Evolutionary conservation across 2,888 invertebrate genomes (phyloP), one percentile per base, ranked within the genome.

Genomic region (Plebejus melissa): DNA sequence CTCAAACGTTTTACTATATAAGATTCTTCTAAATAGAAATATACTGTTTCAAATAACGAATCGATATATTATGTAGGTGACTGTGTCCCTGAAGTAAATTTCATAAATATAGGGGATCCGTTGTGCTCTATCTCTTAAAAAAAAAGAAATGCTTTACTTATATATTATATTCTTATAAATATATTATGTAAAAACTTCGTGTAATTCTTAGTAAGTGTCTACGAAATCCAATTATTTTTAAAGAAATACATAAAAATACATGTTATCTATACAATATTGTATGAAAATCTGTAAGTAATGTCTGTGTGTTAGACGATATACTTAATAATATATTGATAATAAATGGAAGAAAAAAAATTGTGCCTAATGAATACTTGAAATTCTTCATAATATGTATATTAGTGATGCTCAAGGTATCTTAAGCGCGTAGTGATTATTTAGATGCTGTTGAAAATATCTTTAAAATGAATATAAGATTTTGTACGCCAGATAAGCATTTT

Each of bases 171-270:
- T 65, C 65, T 65, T 65, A 65, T 65, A 65, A 65, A 65, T 65
- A 65, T 65, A 92, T 92, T 82, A 90, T 93, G 91, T 93, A 93
- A 89, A 89, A 88, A 86, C 86, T 90, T 87, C 88, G 85, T 88
- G 89, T 92, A 89, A 86, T 86, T 88, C 83, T 89, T 90, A 91
- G 87, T 91, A 87, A 89, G 91, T 93, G 92, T 93, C 92, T 93
- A 93, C 84, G 88, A 90, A 82, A 91, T 85, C 85, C 85, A 88
- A 87, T 86, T 86, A 86, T 86, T 85, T 82, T 82, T 84, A 87
- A 86, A 84, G 82, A 87, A 86, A 85, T 85, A 84, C 88, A 86
- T 88, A 86, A 86, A 84, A 83, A 81, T 86, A 88, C 85, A 84
- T 86, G 85, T 87, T 88, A 87, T 87, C 84, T 88, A 87, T 88